phyloP scores from a whole-genome alignment of 2,888 invertebrate species.

The Lasioglossum malachurum region DNA sequence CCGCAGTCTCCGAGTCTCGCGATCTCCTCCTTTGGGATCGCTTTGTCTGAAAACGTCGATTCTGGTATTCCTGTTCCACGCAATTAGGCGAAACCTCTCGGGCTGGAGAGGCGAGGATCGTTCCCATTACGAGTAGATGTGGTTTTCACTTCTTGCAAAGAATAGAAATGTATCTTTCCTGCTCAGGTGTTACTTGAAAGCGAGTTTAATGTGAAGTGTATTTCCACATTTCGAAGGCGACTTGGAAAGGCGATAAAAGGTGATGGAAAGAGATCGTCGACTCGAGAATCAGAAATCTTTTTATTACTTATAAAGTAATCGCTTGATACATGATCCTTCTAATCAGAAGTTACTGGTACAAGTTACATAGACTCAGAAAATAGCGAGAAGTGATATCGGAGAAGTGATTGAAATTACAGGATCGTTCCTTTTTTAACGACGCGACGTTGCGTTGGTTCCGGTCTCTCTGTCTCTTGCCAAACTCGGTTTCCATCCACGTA shows the following conservation, averaged over 20 bases:
- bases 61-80: neutral
- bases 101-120: neutral
- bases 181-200: neutral
- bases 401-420: conserved; percentile 46
- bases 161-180: neutral
- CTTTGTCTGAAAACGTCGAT: neutral
- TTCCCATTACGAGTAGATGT: neutral
- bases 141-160: neutral
- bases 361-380: conserved; percentile 57
- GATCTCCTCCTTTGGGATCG: conserved; percentile 3
- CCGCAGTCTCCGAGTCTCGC: neutral
- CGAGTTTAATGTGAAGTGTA: neutral
- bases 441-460: conserved; percentile 19
- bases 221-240: neutral
- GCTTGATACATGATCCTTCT: conserved; percentile 57
- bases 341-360: conserved; percentile 55
- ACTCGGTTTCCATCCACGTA: neutral
- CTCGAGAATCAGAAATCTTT: conserved; percentile 57
- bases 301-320: conserved; percentile 61
- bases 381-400: conserved; percentile 44
- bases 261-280: neutral
- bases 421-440: conserved; percentile 32
- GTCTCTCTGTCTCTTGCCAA: conserved; percentile 33
- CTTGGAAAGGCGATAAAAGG: neutral
- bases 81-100: neutral